Evolutionary conservation across 2,113 vertebrate genomes (phyloP).

Genomic region (Daphoenositta chrysoptera): DNA sequence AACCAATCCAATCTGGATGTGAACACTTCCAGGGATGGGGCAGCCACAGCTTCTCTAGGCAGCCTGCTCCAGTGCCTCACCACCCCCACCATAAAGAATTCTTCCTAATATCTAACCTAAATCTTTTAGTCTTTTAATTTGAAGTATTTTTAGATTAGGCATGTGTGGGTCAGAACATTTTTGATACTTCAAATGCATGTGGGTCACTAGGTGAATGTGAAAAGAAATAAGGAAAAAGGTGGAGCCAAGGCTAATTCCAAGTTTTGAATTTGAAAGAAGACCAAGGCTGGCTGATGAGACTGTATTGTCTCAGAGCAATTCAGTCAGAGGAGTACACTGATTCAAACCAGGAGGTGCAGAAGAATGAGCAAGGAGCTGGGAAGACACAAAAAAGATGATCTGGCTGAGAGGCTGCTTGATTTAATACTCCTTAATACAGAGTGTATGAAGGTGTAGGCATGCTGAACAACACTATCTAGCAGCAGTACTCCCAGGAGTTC

Average conservation of each 20-base stretch:
- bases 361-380: not conserved
- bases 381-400: not conserved
- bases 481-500: not conserved
- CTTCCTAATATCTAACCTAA: not conserved
- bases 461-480: not conserved
- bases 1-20: no score
- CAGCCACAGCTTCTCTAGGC: not conserved
- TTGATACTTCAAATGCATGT: not conserved
- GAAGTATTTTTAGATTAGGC: not conserved
- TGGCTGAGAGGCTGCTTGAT: not conserved
- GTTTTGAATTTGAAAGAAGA: not conserved
- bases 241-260: not conserved
- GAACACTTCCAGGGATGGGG: not conserved
- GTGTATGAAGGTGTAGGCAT: not conserved
- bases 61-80: not conserved
- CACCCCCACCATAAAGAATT: not conserved
- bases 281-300: not conserved
- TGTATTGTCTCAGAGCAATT: not conserved
- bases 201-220: not conserved
- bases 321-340: not conserved
- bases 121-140: not conserved
- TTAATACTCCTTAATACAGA: not conserved
- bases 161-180: not conserved
- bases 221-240: not conserved
- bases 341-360: not conserved